Conservation (phyloP, 1,140 invertebrate species). For the Calycopis cecrops region DNA sequence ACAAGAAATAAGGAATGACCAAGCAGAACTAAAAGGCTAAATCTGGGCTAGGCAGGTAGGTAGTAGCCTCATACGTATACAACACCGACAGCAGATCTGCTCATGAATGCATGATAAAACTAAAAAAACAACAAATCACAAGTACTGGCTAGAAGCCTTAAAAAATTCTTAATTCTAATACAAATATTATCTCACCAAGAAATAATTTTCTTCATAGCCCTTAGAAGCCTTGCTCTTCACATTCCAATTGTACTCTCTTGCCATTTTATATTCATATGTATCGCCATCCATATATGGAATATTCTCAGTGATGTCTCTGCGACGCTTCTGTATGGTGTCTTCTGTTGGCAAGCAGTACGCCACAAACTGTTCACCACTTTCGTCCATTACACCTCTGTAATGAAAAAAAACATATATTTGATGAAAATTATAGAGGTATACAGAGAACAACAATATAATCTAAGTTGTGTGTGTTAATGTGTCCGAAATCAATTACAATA, state of each 20-base stretch:
- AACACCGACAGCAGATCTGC: no score
- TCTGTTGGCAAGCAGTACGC: constrained; percentile 98
- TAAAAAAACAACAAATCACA: no score
- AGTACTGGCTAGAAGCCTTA: no score
- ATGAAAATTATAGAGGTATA: neutral
- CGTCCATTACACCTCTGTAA: constrained; percentile 95
- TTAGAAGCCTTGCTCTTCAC: constrained; percentile 98
- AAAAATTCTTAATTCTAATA: no score
- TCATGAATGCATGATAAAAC: no score
- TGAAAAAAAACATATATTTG: constrained; percentile 9
- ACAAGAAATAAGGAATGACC: no score
- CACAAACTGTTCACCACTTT: constrained; percentile 98
- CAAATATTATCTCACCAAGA: constrained; percentile 79
- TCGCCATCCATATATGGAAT: constrained; percentile 94
- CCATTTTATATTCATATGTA: constrained; percentile 96
- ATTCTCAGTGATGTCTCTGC: constrained; percentile 84
- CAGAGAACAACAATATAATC: neutral
- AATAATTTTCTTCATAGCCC: constrained; percentile 99
- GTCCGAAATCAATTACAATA: no score
- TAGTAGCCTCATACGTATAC: no score
- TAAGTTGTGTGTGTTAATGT: neutral
- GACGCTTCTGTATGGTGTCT: constrained; percentile 92
- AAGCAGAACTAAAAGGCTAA: no score
- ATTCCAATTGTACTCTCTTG: constrained; percentile 98
- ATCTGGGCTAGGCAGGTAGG: no score